Percentiles rank a stretch among this genome's conserved stretches.
Evolutionary conservation across 2,113 vertebrate species (phyloP).

Genomic region (Centropristis striata): DNA sequence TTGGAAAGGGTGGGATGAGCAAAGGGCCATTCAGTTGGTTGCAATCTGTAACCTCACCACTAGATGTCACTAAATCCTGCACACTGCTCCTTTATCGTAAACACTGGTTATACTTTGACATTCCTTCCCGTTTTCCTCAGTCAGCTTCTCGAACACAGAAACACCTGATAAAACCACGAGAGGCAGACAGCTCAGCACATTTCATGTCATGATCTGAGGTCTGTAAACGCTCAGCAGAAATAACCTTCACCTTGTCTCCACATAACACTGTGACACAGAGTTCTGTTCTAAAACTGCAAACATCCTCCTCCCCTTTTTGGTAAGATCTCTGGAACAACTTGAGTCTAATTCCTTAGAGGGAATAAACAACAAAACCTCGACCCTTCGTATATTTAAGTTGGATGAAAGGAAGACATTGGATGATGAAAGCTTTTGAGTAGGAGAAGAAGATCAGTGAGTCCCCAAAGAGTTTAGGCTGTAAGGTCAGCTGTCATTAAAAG

Average conservation of each 20-base stretch:
- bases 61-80: too few relatives aligned
- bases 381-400: conserved; percentile 17
- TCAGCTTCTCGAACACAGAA: conserved; percentile 5
- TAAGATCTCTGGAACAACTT: conserved; percentile 42
- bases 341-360: conserved; percentile 44
- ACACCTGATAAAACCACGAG: background rate
- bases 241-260: conserved; percentile 57
- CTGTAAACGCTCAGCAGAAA: conserved; percentile 36
- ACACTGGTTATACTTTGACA: background rate
- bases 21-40: too few relatives aligned
- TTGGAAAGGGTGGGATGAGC: too few relatives aligned
- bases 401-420: conserved; percentile 5
- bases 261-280: conserved; percentile 34
- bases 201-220: conserved; percentile 40
- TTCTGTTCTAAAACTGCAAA: conserved; percentile 36
- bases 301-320: conserved; percentile 53
- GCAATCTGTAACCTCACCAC: too few relatives aligned
- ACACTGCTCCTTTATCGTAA: background rate
- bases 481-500: background rate
- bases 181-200: conserved; percentile 24
- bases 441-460: conserved; percentile 1
- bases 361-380: conserved; percentile 41
- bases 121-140: conserved; percentile 5
- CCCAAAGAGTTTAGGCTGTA: background rate
- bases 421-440: conserved; percentile 3